Percentiles rank a stretch among this genome's conserved stretches.
These are phyloP conservation scores for Drosophila melanica DNA, from an alignment of 1,140 invertebrate species.

Conservation along the genomic window DNA sequence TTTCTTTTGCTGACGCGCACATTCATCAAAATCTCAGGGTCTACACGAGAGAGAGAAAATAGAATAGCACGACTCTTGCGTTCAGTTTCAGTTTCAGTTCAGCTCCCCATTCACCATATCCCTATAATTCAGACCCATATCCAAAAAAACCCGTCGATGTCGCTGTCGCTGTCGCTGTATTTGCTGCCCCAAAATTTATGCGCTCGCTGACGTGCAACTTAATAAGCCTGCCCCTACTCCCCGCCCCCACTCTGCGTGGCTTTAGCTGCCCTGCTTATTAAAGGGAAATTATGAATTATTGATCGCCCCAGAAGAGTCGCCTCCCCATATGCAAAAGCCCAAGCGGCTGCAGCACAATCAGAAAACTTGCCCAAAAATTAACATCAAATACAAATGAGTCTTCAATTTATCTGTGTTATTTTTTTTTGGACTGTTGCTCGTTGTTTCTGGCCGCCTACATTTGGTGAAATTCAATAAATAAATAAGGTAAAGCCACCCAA, in stretches of 20 bases:
- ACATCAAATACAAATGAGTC: slow-evolving; percentile 42
- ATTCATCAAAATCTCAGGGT: slow-evolving; percentile 79
- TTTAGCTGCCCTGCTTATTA: slow-evolving; percentile 14
- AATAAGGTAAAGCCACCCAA: slow-evolving; percentile 36
- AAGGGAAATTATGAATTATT: slow-evolving; percentile 71
- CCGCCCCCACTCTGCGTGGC: background rate
- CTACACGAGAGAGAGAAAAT: slow-evolving; percentile 62
- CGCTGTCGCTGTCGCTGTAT: slow-evolving; percentile 37
- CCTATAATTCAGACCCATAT: slow-evolving; percentile 25
- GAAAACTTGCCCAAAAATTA: slow-evolving; percentile 29
- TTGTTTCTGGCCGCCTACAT: slow-evolving; percentile 6
- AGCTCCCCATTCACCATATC: slow-evolving; percentile 24
- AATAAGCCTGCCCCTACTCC: slow-evolving; percentile 62
- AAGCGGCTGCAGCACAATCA: background rate
- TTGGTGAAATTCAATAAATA: slow-evolving; percentile 68
- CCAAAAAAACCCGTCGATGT: slow-evolving; percentile 16
- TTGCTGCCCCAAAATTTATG: slow-evolving; percentile 72
- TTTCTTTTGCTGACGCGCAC: slow-evolving; percentile 76
- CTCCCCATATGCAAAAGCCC: slow-evolving; percentile 13
- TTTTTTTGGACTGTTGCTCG: slow-evolving; percentile 9
- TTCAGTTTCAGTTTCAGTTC: no score
- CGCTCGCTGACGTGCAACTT: slow-evolving; percentile 73
- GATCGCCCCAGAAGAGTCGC: slow-evolving; percentile 20
- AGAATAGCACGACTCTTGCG: slow-evolving; percentile 51
- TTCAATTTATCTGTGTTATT: slow-evolving; percentile 29